Evolutionary conservation across 2,113 vertebrate genomes (phyloP), one percentile per base, ranked within the genome.

Genomic region (Genyomyrus donnyi): DNA sequence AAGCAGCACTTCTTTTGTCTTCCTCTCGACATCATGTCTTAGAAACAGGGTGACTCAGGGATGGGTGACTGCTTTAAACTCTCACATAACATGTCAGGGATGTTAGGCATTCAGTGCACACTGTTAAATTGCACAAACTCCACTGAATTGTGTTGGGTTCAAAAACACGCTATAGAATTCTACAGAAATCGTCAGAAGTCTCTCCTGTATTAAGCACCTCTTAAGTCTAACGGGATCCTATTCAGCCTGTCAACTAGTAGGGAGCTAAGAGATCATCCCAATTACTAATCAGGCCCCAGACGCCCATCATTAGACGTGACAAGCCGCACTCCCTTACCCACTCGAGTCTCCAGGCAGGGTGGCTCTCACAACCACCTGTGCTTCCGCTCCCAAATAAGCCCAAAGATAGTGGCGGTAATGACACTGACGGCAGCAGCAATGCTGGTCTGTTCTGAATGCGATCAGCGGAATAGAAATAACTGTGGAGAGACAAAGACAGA

Each of bases 201-300:
- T 87, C 85, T 35, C 70, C 90, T 46, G 86, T 24, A 53, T 88
- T 83, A 19, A 85, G 87, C n/a, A 49, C 50, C 90, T 90, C 90
- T 84, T 52, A 62, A 88, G 87, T 84, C 70, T 90, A 49, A 88
- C 31, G 87, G 90, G 87, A 90, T 46, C 90, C 88, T 87, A 58
- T 84, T 84, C 49, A 50, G 19, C 27, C 90, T 56, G 90, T 50
- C 42, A 50, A 70, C 35, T 90, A 88, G 39, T 31, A 53, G 86
- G 86, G 66, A 83, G 85, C 66, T 15, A 46, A 90, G 66, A 56
- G 85, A 45, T 90, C 89, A 77, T 88, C 66, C 90, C 85, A 83
- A 88, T 90, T 88, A 77, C 85, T 90, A 88, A 90, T 88, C 90
- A 80, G 66, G 74, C 90, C 90, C 90, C 52, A 15, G 90, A 88